Conservation (phyloP, 2,888 invertebrate genomes). For the Uropetala carovei region DNA sequence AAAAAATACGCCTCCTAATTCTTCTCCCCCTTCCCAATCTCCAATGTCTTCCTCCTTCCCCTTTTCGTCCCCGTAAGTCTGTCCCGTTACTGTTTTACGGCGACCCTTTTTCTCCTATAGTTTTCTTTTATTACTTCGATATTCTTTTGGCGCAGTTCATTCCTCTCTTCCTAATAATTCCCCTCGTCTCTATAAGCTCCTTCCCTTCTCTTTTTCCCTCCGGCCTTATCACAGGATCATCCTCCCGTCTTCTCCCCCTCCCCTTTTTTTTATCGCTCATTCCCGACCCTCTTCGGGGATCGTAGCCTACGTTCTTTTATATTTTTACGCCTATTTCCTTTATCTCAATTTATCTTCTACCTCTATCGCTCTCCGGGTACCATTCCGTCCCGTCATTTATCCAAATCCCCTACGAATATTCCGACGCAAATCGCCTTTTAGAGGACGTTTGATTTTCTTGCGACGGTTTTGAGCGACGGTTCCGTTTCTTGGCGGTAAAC, state of each 20-base stretch:
- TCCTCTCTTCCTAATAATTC: not conserved
- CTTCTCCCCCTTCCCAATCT: no score
- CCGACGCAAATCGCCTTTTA: not conserved
- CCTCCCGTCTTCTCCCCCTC: no score
- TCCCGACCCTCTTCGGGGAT: not conserved
- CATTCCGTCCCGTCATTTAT: not conserved
- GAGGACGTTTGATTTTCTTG: not conserved
- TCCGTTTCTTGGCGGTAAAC: not conserved
- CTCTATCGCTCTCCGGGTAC: not conserved
- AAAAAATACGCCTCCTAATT: no score
- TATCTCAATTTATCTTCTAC: not conserved
- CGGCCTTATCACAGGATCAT: not conserved
- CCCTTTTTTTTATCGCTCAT: not conserved
- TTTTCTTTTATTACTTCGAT: not conserved
- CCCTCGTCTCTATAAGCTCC: not conserved
- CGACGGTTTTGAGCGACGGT: not conserved
- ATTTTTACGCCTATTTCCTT: not conserved
- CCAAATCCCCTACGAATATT: not conserved
- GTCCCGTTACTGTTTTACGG: not conserved
- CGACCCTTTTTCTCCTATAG: not conserved
- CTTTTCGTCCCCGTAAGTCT: not conserved
- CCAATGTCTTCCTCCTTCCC: not conserved
- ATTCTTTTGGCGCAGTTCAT: slow-evolving; percentile 5
- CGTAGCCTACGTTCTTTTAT: not conserved
- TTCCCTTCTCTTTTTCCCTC: not conserved